Evolutionary conservation across 2,113 vertebrate species (phyloP).

Genomic region (Chaetodon trifascialis): DNA sequence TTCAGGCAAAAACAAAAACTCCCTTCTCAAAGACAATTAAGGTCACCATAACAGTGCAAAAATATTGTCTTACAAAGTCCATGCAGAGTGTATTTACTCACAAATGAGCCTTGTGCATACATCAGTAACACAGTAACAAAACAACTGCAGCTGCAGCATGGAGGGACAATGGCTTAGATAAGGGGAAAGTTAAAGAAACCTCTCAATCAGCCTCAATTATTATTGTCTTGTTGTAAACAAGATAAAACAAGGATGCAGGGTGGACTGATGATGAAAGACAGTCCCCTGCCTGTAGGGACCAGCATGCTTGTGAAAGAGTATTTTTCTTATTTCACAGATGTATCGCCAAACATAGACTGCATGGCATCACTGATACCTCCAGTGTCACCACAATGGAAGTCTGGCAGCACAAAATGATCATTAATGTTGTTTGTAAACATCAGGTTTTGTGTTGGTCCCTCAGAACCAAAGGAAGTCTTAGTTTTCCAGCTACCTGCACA

Average conservation of each 20-base stretch:
- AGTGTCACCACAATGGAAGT: slow-evolving; percentile 2
- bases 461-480: slow-evolving; percentile 2
- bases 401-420: slow-evolving; percentile 3
- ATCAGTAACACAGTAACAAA: slow-evolving; percentile 16
- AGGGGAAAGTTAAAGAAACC: background rate
- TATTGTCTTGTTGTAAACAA: background rate
- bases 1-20: background rate
- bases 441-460: slow-evolving; percentile 3
- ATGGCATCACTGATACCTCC: background rate
- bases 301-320: background rate
- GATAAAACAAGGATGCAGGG: background rate
- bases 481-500: background rate
- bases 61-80: slow-evolving; percentile 41
- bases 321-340: background rate
- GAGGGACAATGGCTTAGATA: slow-evolving; percentile 1
- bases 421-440: slow-evolving; percentile 36
- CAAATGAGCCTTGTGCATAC: slow-evolving; percentile 49
- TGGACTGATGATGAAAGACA: background rate
- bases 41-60: slow-evolving; percentile 56
- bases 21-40: slow-evolving; percentile 15
- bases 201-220: background rate
- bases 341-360: background rate
- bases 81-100: slow-evolving; percentile 43
- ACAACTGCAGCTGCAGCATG: slow-evolving; percentile 41
- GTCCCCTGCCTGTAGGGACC: background rate